Evolutionary conservation across 1,140 invertebrate species (phyloP), one percentile per base, ranked within the genome.

Genomic region (Drosophila quadrilineata): DNA sequence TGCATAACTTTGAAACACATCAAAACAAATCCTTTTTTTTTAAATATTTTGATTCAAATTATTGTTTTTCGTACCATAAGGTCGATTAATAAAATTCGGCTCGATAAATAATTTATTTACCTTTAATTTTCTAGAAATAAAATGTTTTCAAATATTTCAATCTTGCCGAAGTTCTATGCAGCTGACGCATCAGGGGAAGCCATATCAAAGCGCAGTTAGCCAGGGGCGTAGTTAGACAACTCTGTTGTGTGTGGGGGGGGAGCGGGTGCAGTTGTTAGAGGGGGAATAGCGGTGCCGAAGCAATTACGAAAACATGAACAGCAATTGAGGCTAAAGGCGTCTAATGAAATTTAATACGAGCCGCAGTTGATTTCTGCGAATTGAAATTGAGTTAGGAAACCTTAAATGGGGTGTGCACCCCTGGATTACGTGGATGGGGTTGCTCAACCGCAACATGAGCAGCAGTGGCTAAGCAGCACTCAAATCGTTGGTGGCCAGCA

Each of bases 271-370:
- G 41, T 45, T 16, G 41, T 1, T 24, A 45, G 24, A 12, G n/a
- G n/a, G n/a, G 46, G 41, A 43, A 41, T 60, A 45, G 46, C 36
- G 48, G 49, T 29, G 6, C 40, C 35, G 65, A n/a, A n/a, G 77
- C 77, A 82, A 84, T 82, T 84, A 84, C 43, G 64, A 84, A 77
- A 82, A 82, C 77, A 82, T 82, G 77, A 77, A 59, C 77, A 73
- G 41, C 77, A 73, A 82, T 84, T 84, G 64, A 73, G 63, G 40
- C 29, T 26, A 10, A 70, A 70, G 50, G 28, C 49, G 73, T 43
- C 21, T 62, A 75, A 33, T 66, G 75, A 75, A 75, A 80, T 71
- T 75, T 52, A 71, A 82, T 84, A 76, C 69, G 26, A 38, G 49
- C 33, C 38, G n/a, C n/a, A 40, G 46, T 41, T 53, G 21, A 52